Evolutionary conservation across 2,888 invertebrate species (phyloP).

Genomic region (Trissonchulus latispiculum): DNA sequence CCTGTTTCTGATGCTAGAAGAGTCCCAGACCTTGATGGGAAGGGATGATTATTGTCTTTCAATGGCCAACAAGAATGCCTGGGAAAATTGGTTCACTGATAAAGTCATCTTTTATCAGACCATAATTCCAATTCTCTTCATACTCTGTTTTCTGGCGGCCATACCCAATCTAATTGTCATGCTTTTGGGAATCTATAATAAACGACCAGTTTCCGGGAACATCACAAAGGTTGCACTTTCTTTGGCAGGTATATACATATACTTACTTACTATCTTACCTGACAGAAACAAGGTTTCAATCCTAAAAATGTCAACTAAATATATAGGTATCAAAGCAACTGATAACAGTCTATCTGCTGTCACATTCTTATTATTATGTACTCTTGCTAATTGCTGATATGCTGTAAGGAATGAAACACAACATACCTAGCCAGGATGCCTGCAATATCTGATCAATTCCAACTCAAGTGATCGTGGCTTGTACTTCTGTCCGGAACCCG

Average conservation of each 20-base stretch:
- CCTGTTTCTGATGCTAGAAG: not conserved
- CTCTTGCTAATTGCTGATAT: no score
- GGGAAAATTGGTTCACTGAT: not conserved
- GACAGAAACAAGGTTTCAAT: no score
- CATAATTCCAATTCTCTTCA: constrained; percentile 44
- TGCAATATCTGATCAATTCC: no score
- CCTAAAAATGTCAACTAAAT: no score
- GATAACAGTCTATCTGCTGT: no score
- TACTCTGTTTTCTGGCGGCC: constrained; percentile 52
- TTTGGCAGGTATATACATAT: not conserved
- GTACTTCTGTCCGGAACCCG: no score
- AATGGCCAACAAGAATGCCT: not conserved
- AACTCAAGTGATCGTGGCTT: no score
- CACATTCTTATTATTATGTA: no score
- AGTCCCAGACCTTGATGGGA: not conserved
- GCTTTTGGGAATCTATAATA: not conserved
- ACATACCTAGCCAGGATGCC: no score
- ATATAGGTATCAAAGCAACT: no score
- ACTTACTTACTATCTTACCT: no score
- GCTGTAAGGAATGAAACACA: no score
- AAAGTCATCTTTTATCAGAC: constrained; percentile 32
- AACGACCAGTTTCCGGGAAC: not conserved
- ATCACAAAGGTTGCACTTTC: not conserved
- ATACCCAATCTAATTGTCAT: constrained; percentile 50
- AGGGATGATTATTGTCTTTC: not conserved